Base-by-base conservation (phyloP, 2,888 invertebrate species). In the Eueremaeus valkanovi region DNA sequence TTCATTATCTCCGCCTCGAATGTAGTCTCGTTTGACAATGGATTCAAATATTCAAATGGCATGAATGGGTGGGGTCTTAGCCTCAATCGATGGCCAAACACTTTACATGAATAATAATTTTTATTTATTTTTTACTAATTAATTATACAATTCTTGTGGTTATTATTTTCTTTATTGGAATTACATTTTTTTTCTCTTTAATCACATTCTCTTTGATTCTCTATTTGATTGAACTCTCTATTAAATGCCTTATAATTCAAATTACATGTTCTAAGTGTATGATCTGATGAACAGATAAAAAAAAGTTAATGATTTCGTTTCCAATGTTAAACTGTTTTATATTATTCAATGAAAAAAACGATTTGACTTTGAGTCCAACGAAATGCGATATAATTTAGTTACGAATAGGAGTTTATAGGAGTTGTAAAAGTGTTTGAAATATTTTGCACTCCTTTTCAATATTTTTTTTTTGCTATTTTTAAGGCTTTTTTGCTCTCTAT, bases 81-180 rank as follows among this genome's bases (percentile, higher is more conserved):
- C 5, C 51, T 18, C 21, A 18, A 8, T 51, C 18, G 51, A 51
- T 18, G 51, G n/a, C 51, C 51, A 21, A 51, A 51, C 18, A 21
- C 51, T 36, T 51, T n/a, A 51, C 51, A 51, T 16, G 51, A 51
- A 6, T 51, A 9, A 9, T 51, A 18, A 24, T 58, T 58, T 58
- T 8, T 16, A 27, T 24, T 24, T 24, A 24, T 29, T 29, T 58
- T 11, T 45, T 61, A 29, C 29, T 16, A 61, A 61, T 61, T 27
- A 61, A 61, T 61, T 61, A 61, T 61, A 29, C 61, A 61, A 31
- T 61, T 61, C 31, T 61, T 61, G 27, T 3, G 21, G 13, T 45
- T 45, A 16, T 61, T 27, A 29, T 31, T 61, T 29, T 61, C 3
- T 61, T 29, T 61, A 27, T 6, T 9, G 29, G 6, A n/a, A n/a